Base-by-base conservation (phyloP, 2,888 invertebrate species). In the Punctoribates punctum region DNA sequence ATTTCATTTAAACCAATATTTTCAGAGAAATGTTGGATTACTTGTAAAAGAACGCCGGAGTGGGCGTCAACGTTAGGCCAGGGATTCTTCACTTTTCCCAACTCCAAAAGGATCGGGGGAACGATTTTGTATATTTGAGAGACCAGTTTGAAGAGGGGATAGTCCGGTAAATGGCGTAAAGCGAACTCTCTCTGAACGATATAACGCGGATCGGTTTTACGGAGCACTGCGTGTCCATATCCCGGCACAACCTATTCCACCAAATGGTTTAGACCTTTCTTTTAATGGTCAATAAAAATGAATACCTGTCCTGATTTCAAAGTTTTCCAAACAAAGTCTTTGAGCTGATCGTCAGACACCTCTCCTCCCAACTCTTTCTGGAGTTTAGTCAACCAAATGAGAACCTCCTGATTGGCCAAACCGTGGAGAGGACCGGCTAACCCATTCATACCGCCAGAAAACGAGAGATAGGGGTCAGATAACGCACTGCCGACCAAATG, bases 1-100 rank as follows among this genome's bases (percentile, higher is more conserved):
- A 42, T 60, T 46, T 46, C 42, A 25, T 25, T 23, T 9, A 25
- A 46, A 38, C 6, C 25, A 72, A 46, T n/a, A n/a, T 34, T 20
- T 67, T 1, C 13, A 13, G n/a, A 57, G 25, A 48, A 73, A 29
- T 73, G 1, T n/a, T n/a, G n/a, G 57, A 81, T 81, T 84, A 92
- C 92, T 89, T 93, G 93, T 81, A 94, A 87, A 73, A 94, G 88
- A 73, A 93, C 95, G 80, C 96, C 96, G 80, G 95, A 95, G 87
- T 96, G 96, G 27, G 96, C 95, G 86, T 97, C 96, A 81, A 97
- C 96, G 84, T 97, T 96, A 80, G 96, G 96, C 96, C 96, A 97
- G 79, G 96, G 96, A 88, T 96, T 96, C 88, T 95, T 93, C 78
- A 95, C 95, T 86, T 96, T 96, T 83, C 96, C 96, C 81, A 93